Base-by-base conservation (phyloP, 1,140 invertebrate genomes). In the Batillaria attramentaria region DNA sequence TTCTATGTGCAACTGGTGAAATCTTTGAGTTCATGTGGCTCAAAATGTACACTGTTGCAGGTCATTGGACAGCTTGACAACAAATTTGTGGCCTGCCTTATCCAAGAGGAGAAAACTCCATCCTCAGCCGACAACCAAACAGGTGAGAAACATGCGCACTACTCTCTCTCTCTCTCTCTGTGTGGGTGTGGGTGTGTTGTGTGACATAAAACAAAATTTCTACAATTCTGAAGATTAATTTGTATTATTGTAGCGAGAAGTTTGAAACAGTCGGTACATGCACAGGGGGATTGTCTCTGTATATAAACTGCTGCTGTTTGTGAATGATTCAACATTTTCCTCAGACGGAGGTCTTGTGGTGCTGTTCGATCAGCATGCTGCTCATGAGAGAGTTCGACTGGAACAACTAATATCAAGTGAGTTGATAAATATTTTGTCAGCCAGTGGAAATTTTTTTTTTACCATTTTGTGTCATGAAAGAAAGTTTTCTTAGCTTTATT, bases 281-380 rank as follows among this genome's bases (percentile, higher is more conserved):
- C n/a, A n/a, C n/a, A n/a, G n/a, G n/a, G n/a, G n/a, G n/a, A n/a
- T n/a, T n/a, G n/a, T n/a, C n/a, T n/a, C n/a, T n/a, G n/a, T n/a
- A n/a, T n/a, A n/a, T n/a, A n/a, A n/a, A n/a, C n/a, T n/a, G n/a
- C n/a, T n/a, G n/a, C n/a, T n/a, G n/a, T n/a, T n/a, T n/a, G n/a
- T n/a, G n/a, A n/a, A n/a, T n/a, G n/a, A n/a, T n/a, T n/a, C n/a
- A n/a, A n/a, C n/a, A n/a, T n/a, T n/a, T n/a, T n/a, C n/a, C 35
- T 5, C 79, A 84, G 85, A 50, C 62, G 72, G 72, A 54, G 69
- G 92, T 78, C 88, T 93, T 70, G 80, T 95, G 28, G 91, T 94
- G 4, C 83, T 95, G 41, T 94, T 95, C 87, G 95, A 95, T 90
- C 95, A 95, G 87, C 95, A 95, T 92, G 95, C 95, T 70, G 94